Evolutionary conservation across 2,797 vertebrate species (phyloP), one percentile per base, ranked within the genome.

Genomic region (Neosalanx taihuensis): DNA sequence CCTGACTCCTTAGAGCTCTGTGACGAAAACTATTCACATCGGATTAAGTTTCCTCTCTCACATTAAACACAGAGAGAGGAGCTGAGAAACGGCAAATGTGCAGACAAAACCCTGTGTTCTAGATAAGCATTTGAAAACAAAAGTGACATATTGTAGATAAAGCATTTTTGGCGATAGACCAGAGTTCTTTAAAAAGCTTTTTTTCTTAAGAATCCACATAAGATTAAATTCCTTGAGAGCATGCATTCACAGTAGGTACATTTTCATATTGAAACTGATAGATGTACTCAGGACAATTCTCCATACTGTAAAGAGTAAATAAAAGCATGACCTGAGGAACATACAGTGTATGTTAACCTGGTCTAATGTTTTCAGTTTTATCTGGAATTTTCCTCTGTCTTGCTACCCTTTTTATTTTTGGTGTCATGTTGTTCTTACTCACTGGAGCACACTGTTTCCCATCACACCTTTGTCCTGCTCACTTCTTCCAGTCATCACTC

Each of bases 1-100:
- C 26, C 20, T 23, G 41, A 29, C 41, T 66, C 13, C 46, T 26
- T 51, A 29, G 64, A 26, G 46, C 41, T 51, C 1, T 51, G 12
- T 64, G 62, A 64, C 62, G 17, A 33, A 33, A 64, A 64, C 31
- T 66, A 51, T 66, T 66, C 23, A 23, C 64, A 17, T 15, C 23
- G 64, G 37, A 65, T 65, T 1, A 65, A 15, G 64, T 49, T 56
- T 46, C 12, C 41, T 26, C 35, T 46, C 23, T 49, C 41, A 46
- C 41, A 46, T 46, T 12, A n/a, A 9, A 65, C 13, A 49, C 64
- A 46, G 10, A 20, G 20, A n/a, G 35, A 41, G 35, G 35, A 65
- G 20, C 18, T 12, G 20, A 15, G 13, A 41, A 29, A 46, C 3
- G 41, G 12, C 26, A 6, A 12, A 65, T 17, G 18, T 56, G 4